Conservation (phyloP, 2,113 vertebrate genomes). For the Ellobius talpinus region DNA sequence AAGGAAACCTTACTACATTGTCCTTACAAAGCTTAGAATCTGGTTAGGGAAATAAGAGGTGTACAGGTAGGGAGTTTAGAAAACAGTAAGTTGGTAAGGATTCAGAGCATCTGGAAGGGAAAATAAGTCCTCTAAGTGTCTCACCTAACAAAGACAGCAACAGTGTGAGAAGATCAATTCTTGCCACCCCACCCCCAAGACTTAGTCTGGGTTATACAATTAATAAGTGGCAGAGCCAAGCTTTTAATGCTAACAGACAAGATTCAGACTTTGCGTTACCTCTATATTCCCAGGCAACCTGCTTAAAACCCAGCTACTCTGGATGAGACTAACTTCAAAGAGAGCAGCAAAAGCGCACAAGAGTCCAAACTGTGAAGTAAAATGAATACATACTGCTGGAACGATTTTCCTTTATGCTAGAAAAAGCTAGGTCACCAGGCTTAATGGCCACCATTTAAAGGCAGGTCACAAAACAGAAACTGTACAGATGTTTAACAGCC, state of each 20-base stretch:
- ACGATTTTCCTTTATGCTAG: neutral
- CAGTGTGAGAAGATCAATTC: neutral
- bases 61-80: neutral
- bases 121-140: neutral
- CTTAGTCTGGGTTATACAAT: neutral
- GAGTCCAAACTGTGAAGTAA: neutral
- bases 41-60: neutral
- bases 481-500: neutral
- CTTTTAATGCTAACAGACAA: neutral
- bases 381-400: neutral
- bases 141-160: neutral
- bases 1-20: neutral
- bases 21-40: neutral
- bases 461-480: neutral
- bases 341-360: neutral
- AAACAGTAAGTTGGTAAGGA: neutral
- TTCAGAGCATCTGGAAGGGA: neutral
- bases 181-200: neutral
- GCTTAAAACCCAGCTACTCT: conserved; percentile 10
- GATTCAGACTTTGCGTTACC: neutral
- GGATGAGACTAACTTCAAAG: neutral
- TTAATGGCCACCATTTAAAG: neutral
- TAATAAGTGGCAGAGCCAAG: neutral
- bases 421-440: neutral
- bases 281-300: neutral